Evolutionary conservation across 2,888 invertebrate genomes (phyloP), one percentile per base, ranked within the genome.

Genomic region (Tanytarsus gracilentus): DNA sequence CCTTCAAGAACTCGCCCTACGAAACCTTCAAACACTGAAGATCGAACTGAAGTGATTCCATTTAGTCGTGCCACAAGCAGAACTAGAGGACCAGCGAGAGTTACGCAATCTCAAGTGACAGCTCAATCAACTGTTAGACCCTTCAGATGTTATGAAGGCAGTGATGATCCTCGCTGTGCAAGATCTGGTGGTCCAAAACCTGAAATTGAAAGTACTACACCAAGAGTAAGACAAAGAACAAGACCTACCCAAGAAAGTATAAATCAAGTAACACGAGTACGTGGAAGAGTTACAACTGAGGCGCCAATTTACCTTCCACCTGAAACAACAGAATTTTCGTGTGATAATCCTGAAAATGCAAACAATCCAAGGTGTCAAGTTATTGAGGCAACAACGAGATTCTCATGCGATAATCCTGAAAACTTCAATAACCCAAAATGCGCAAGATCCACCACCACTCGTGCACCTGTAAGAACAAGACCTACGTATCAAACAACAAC

Each of bases 91-190:
- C n/a, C 48, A 16, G 4, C 52, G 8, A 30, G 23, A 30, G 64
- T 63, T 56, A 60, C 56, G 56, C n/a, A 62, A 62, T 60, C 64
- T 67, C 66, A 62, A 67, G 62, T 64, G 16, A 63, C 3, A 71
- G 69, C 2, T 65, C 66, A 2, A 75, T 74, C 55, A 73, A 63
- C 66, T 60, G 65, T 52, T 61, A 69, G 65, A 64, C 65, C 14
- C 56, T 48, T 62, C 62, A 29, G 56, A 29, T 11, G 55, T 62
- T 8, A 61, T 61, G 14, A 62, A 49, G 48, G 30, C 48, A 61
- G 40, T 26, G 50, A 21, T 18, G 64, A 68, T 62, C 67, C 68
- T 5, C 61, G 66, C 49, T 67, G 68, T 60, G 66, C 66, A n/a
- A 62, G 61, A 62, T 40, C 64, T 51, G 55, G 68, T 1, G 49